phyloP scores from a whole-genome alignment of 2,113 vertebrate genomes.

The Anthoscopus minutus region DNA sequence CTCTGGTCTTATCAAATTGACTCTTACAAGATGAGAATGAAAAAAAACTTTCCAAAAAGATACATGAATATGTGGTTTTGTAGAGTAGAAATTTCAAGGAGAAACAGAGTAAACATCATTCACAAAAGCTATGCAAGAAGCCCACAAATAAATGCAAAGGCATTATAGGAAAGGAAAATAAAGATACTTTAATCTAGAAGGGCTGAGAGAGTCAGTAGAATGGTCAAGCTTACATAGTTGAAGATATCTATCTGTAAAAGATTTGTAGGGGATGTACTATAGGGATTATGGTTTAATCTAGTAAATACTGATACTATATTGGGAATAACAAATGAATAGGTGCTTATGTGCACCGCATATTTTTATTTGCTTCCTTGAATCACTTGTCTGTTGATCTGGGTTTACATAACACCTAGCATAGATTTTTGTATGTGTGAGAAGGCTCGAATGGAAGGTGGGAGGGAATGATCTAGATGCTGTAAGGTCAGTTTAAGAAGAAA shows the following conservation, averaged over 20 bases:
- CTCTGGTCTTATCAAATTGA: not conserved
- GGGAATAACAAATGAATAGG: not conserved
- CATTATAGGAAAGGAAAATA: not conserved
- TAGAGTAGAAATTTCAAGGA: not conserved
- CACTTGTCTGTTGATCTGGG: not conserved
- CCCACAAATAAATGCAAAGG: not conserved
- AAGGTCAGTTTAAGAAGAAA: not conserved
- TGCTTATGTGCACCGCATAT: not conserved
- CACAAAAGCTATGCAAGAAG: not conserved
- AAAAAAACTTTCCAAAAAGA: not conserved
- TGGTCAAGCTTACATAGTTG: not conserved
- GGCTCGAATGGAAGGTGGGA: not conserved
- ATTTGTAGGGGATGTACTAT: constrained; percentile 15
- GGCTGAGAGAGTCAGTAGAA: not conserved
- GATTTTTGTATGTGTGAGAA: not conserved
- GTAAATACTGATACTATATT: constrained; percentile 1
- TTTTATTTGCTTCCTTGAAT: not conserved
- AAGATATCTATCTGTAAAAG: constrained; percentile 7
- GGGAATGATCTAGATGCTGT: not conserved
- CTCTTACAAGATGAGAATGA: not conserved
- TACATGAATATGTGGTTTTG: fast-evolving
- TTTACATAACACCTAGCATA: not conserved
- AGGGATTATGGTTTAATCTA: constrained; percentile 45
- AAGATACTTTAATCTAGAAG: not conserved
- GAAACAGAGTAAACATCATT: not conserved